Base-by-base conservation (phyloP, 2,888 invertebrate species). In the Unio pictorum region DNA sequence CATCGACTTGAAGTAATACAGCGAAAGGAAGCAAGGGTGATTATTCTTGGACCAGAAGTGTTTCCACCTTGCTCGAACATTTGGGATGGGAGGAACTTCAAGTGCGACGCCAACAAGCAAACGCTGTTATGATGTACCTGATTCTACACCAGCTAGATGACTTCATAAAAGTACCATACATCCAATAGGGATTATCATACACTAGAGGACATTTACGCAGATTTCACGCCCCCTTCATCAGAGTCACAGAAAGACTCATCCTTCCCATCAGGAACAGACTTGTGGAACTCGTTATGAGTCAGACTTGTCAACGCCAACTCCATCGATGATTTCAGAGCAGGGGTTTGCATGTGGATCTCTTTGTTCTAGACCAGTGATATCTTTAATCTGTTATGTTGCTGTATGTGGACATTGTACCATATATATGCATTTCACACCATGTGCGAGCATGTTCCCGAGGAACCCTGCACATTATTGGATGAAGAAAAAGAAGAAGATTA, bases 71-170 rank as follows among this genome's bases (percentile, higher is more conserved):
- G 70, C 67, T 68, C 20, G 1, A 23, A 18, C 23, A 63, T n/a
- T 57, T 68, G 3, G 58, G 55, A 7, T 66, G 68, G 68, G n/a
- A 30, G 4, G 28, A 67, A 1, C 67, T 69, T 7, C 69, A 69
- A 55, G 23, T 56, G 4, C 28, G 72, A 45, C 45, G 68, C 18
- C 15, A 23, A 3, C 8, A 64, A n/a, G 59, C 69, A 3, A 72
- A 72, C 34, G 61, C 66, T 11, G 54, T 66, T 4, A 62, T 69
- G 66, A 62, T 72, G 65, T 69, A 72, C 69, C 58, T 60, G 23
- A 64, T 72, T 5, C 7, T 26, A 17, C 17, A 64, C 61, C n/a
- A 59, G 58, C 65, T 73, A 8, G 23, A 65, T 7, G 69, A 73
- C 34, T 65, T 69, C 55, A 61, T 67, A 55, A 58, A 62, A n/a